Evolutionary conservation across 2,888 invertebrate genomes (phyloP).

Genomic region (Pandemis cinnamomeana): DNA sequence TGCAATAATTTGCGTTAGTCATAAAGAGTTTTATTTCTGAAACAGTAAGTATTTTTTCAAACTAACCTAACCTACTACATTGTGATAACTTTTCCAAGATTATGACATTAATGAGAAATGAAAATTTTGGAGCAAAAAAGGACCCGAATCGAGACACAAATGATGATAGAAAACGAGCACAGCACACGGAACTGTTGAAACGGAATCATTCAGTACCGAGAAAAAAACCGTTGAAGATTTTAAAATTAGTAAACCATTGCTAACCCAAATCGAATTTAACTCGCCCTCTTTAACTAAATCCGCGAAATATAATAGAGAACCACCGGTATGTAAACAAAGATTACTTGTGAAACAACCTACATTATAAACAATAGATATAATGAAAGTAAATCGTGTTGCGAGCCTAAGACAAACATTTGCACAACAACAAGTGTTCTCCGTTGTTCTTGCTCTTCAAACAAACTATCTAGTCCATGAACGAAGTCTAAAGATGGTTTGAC

Average conservation of each 20-base stretch:
- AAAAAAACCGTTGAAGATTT: background rate
- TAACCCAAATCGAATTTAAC: background rate
- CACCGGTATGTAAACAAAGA: slow-evolving; percentile 29
- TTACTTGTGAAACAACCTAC: slow-evolving; percentile 32
- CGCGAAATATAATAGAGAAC: slow-evolving; percentile 16
- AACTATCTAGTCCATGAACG: slow-evolving; percentile 34
- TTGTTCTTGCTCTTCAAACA: slow-evolving; percentile 21
- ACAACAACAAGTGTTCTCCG: slow-evolving; percentile 30
- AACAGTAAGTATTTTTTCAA: too few species aligned
- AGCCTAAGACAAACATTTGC: slow-evolving; percentile 30
- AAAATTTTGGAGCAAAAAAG: too few species aligned
- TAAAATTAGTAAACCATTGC: background rate
- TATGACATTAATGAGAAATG: too few species aligned
- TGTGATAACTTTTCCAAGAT: too few species aligned
- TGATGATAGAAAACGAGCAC: background rate
- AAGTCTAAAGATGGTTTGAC: slow-evolving; percentile 34
- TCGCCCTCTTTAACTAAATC: slow-evolving; percentile 16
- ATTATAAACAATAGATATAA: slow-evolving; percentile 40
- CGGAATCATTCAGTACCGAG: background rate
- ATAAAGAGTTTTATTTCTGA: too few species aligned
- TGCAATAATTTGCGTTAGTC: too few species aligned
- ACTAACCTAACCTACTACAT: too few species aligned
- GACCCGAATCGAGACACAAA: too few species aligned
- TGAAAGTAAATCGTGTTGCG: slow-evolving; percentile 34
- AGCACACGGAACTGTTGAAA: background rate